A percentile compares a stretch with the other conserved stretches of the same genome.
These are phyloP conservation scores for Meleagris gallopavo DNA, from an alignment of 2,113 vertebrate species.

Conservation along the genomic window DNA sequence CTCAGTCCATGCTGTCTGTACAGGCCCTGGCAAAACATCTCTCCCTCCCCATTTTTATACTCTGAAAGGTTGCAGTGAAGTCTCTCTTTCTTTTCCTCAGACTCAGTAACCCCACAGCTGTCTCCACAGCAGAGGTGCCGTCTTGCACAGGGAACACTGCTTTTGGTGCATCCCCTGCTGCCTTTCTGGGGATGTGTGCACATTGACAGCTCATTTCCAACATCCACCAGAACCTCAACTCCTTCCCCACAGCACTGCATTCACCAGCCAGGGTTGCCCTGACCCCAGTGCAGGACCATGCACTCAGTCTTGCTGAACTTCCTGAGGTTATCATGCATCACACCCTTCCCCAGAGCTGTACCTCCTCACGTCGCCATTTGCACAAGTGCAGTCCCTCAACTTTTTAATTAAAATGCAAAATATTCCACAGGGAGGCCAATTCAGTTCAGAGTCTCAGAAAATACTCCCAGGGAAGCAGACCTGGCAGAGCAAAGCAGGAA, in stretches of 20 bases:
- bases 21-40: background rate
- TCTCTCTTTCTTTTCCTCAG: background rate
- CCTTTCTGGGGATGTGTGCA: background rate
- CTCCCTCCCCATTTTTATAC: background rate
- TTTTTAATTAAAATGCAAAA: background rate
- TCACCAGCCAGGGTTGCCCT: background rate
- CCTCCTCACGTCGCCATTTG: accelerated
- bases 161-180: background rate
- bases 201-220: background rate
- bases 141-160: background rate
- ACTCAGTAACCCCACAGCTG: background rate
- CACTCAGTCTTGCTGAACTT: background rate
- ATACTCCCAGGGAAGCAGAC: background rate
- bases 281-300: background rate
- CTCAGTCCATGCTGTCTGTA: background rate
- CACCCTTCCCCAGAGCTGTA: accelerated
- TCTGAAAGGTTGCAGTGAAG: background rate
- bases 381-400: background rate
- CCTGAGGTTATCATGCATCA: background rate
- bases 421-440: background rate
- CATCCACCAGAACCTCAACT: background rate
- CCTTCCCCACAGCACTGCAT: background rate
- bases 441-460: background rate
- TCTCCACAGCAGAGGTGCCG: background rate
- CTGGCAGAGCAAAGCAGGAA: background rate